phyloP scores from a whole-genome alignment of 1,140 invertebrate genomes.

The Caligus rogercresseyi region DNA sequence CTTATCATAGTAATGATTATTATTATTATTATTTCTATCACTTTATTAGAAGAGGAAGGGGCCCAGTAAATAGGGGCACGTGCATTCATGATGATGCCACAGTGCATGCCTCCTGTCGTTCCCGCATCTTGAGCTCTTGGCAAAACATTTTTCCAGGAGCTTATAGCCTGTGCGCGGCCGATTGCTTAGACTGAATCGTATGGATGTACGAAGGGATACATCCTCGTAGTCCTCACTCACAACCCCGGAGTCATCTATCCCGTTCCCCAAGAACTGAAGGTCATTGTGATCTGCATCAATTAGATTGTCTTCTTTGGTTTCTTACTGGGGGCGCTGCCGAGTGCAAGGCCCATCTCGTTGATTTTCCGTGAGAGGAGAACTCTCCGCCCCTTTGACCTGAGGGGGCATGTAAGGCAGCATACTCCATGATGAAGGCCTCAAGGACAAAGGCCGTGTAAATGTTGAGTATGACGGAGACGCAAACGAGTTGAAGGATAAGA shows the following conservation, averaged over 20 bases:
- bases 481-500: conserved; percentile 35
- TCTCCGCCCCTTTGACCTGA: not conserved
- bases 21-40: too few relatives aligned
- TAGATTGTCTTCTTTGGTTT: not conserved
- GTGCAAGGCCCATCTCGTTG: conserved; percentile 31
- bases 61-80: too few relatives aligned
- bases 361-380: conserved; percentile 27
- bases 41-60: too few relatives aligned
- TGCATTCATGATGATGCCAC: too few relatives aligned
- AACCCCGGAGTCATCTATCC: not conserved
- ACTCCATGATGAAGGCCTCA: conserved; percentile 38
- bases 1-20: too few relatives aligned
- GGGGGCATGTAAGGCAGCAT: conserved; percentile 26
- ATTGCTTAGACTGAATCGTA: not conserved
- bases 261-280: not conserved
- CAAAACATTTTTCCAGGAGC: not conserved
- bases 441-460: conserved; percentile 39
- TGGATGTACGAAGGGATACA: not conserved
- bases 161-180: not conserved
- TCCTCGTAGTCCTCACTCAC: not conserved
- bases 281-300: not conserved
- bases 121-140: not conserved
- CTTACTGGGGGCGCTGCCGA: conserved; percentile 20
- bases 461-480: conserved; percentile 37
- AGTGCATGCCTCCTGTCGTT: too few relatives aligned